Evolutionary conservation across 37 sponge, comb jelly and placozoan species (phyloP).

Genomic region (Beroe forskalii): DNA sequence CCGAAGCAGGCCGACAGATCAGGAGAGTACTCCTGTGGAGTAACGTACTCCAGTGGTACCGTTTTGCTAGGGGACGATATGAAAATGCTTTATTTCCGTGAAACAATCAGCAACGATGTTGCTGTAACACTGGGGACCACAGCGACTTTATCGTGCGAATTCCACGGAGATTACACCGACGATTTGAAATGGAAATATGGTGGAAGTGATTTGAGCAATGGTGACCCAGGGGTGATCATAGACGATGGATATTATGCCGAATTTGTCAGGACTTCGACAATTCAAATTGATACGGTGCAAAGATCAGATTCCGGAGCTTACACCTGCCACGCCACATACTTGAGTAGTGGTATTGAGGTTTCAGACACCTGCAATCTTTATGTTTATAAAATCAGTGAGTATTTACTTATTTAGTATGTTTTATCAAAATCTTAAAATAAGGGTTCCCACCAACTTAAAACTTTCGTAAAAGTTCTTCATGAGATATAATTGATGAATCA

Average conservation of each 20-base stretch:
- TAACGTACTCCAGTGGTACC: no score
- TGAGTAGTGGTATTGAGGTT: not conserved
- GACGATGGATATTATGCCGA: not conserved
- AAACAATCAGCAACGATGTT: no score
- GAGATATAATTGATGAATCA: no score
- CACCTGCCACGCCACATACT: not conserved
- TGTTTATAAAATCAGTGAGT: not conserved
- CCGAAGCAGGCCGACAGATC: no score
- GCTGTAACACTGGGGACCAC: not conserved
- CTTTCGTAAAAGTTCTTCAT: no score
- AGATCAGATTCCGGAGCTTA: not conserved
- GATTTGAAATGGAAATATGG: not conserved
- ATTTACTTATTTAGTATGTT: no score
- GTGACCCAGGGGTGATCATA: not conserved
- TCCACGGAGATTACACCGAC: not conserved
- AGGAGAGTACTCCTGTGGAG: not conserved
- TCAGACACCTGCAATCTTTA: not conserved
- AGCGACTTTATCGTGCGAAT: not conserved
- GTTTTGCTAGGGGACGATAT: no score
- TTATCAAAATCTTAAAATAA: no score
- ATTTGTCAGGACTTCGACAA: not conserved
- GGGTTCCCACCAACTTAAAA: no score
- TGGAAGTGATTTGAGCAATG: not conserved
- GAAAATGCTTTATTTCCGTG: no score
- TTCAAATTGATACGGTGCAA: not conserved